phyloP scores from a whole-genome alignment of 2,113 vertebrate species.

The Sinocyclocheilus grahami region DNA sequence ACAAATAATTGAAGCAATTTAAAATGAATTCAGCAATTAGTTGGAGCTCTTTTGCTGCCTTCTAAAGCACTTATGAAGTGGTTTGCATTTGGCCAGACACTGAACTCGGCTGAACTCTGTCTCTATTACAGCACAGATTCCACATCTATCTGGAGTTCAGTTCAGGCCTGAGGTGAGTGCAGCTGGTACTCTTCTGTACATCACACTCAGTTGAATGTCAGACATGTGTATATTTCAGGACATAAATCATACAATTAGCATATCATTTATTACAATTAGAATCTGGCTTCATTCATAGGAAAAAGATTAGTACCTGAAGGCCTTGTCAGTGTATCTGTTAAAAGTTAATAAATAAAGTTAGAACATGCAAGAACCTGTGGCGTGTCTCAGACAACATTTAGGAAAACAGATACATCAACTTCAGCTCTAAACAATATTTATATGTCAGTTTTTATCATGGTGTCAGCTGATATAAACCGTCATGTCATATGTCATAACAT shows the following conservation, averaged over 20 bases:
- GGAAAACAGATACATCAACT: slow-evolving; percentile 2
- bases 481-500: slow-evolving; percentile 41
- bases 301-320: neutral
- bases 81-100: neutral
- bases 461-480: slow-evolving; percentile 31
- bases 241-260: neutral
- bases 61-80: neutral
- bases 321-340: neutral
- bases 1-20: neutral
- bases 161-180: neutral
- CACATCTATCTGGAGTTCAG: slow-evolving; percentile 1
- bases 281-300: neutral
- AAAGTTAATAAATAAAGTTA: slow-evolving; percentile 9
- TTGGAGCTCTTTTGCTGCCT: neutral
- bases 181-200: neutral
- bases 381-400: neutral
- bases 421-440: neutral
- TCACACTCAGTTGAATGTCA: neutral
- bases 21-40: neutral
- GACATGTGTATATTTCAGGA: neutral
- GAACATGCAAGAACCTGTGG: neutral
- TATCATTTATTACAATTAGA: neutral
- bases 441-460: slow-evolving; percentile 14
- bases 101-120: neutral
- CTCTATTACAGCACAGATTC: neutral